Evolutionary conservation across 2,888 invertebrate species (phyloP), one percentile per base, ranked within the genome.

Genomic region (Toxonevra muliebris): DNA sequence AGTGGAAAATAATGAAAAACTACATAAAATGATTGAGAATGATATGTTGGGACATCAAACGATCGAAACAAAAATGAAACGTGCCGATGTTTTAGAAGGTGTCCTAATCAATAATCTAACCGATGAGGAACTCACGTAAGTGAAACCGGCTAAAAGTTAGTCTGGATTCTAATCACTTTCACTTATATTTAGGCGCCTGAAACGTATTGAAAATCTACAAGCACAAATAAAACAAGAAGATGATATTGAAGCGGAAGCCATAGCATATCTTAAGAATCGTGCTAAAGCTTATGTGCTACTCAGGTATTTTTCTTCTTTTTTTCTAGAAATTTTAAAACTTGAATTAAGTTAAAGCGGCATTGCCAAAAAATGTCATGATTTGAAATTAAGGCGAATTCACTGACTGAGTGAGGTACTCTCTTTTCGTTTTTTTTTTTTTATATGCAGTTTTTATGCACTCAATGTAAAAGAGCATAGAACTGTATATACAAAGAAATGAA

Each of bases 51-150:
- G 76, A 4, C 77, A 81, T 65, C 75, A 82, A 17, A 76, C 76
- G 66, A 71, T 82, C 10, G 75, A 78, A 20, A 76, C 76, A 2
- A 82, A 80, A 71, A 75, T 79, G 69, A 72, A 77, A 17, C 76
- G 79, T 15, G 80, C 82, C 11, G 76, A 71, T 13, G 79, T 81
- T 1, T 67, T 81, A n/a, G 75, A 79, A 58, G 79, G 78, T 8
- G 73, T 82, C 0, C 68, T 84, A 43, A 71, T 81, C 10, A 80
- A 83, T 58, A 84, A 83, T 74, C 73, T 81, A 2, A 79, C 81
- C 0, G 77, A 81, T 17, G 82, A 82, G 64, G 83, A 84, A 65
- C 77, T 81, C 13, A 74, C 70, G 85, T 85, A 15, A 53, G 11
- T 53, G 8, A 17, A 30, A 30, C 7, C 2, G 30, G 3, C 7